Base-by-base conservation (phyloP, 1,140 invertebrate genomes). In the Drosophila willistoni region DNA sequence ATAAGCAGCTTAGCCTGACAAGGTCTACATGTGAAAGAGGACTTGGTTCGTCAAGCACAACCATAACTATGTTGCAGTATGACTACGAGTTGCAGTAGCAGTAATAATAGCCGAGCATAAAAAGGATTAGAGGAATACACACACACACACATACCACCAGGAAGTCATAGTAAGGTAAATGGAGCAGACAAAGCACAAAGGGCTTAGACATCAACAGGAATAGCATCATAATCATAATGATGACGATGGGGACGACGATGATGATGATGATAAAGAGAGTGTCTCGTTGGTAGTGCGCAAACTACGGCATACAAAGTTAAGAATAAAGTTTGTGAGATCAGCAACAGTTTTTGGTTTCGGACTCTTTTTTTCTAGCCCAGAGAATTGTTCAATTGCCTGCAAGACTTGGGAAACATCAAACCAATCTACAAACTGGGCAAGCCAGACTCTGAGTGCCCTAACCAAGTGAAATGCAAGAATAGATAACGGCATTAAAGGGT, bases 101-200 rank as follows among this genome's bases (percentile, higher is more conserved):
- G 67, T 68, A 77, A 83, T 73, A 74, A 87, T 83, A 83, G 78
- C 69, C 68, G 54, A 70, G 62, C 74, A 77, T 61, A 77, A 77
- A 79, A 83, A 74, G 83, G 84, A 89, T 87, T 87, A 87, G 68
- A 71, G 55, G 44, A 64, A 71, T 76, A 71, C 19, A 44, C 14
- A 7, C 14, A 7, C 51, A 62, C n/a, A 64, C 55, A 66, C 29
- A 5, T 29, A 29, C 29, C 29, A 29, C 66, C 68, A 72, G 70
- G 84, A 87, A 87, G 84, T 89, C 83, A 61, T 89, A 87, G 83
- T 68, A 87, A 87, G 83, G 83, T 87, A 87, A 51, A 86, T 86
- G 73, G 83, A 73, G 65, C 47, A 65, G 68, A 47, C 54, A 79
- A 68, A 74, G 78, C 55, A 71, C 68, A 68, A 36, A 33, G 55